Conservation (phyloP, 1,140 invertebrate species). For the Aphidius ervi region DNA sequence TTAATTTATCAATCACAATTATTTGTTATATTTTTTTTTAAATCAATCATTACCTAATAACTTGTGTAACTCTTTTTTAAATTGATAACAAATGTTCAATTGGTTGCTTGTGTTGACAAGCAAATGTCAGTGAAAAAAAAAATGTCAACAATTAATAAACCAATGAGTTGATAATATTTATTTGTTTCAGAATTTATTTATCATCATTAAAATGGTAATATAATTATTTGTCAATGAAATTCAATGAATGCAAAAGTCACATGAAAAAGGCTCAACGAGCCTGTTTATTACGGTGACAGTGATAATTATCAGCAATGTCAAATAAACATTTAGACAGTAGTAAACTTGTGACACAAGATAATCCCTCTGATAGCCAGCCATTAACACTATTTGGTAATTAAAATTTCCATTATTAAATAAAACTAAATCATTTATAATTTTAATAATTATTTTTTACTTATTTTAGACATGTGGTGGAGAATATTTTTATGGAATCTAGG, state of each 20-base stretch:
- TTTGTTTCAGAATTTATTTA: conserved; percentile 3
- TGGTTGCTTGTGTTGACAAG: too few relatives aligned
- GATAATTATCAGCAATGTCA: conserved; percentile 22
- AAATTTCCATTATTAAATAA: conserved; percentile 4
- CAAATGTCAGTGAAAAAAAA: too few relatives aligned
- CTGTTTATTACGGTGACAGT: conserved; percentile 3
- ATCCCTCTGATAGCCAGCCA: conserved; percentile 38
- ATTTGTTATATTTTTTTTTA: too few relatives aligned
- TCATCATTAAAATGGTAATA: neutral
- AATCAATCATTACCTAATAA: too few relatives aligned
- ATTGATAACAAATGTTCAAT: too few relatives aligned
- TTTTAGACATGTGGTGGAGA: conserved; percentile 89
- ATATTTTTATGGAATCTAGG: conserved; percentile 91
- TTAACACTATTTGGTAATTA: conserved; percentile 42
- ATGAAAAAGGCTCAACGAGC: conserved; percentile 13
- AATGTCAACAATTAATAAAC: too few relatives aligned
- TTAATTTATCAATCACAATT: too few relatives aligned
- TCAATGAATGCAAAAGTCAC: conserved; percentile 13
- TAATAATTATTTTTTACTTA: conserved; percentile 11
- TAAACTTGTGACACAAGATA: conserved; percentile 28
- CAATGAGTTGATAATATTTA: neutral
- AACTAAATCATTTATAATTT: conserved; percentile 5
- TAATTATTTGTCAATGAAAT: conserved; percentile 1
- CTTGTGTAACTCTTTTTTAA: too few relatives aligned
- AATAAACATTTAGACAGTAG: conserved; percentile 20